phyloP scores from a whole-genome alignment of 1,140 invertebrate species.

The Chymomyza costata region DNA sequence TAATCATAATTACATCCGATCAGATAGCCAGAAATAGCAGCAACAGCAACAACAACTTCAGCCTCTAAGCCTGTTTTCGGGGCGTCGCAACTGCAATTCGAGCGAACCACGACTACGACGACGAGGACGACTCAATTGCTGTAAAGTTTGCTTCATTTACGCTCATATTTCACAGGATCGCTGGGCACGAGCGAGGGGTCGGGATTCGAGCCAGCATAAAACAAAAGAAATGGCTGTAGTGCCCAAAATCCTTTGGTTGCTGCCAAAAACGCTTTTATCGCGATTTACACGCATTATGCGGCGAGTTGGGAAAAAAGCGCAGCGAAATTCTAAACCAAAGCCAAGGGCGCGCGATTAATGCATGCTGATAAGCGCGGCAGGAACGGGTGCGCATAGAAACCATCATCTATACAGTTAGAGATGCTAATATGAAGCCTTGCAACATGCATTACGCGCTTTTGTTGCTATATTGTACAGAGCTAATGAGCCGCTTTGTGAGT shows the following conservation, averaged over 20 bases:
- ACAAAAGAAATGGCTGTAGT: conserved; percentile 44
- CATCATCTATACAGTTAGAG: too few species aligned
- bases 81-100: conserved; percentile 59
- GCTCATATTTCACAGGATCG: conserved; percentile 60
- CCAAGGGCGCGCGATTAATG: conserved; percentile 12
- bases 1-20: conserved; percentile 74
- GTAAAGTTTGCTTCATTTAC: conserved; percentile 54
- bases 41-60: conserved; percentile 12
- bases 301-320: conserved; percentile 55
- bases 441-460: too few species aligned
- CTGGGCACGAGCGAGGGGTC: neutral
- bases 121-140: conserved; percentile 36
- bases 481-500: conserved; percentile 27
- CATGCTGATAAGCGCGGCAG: neutral
- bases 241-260: conserved; percentile 51
- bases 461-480: conserved; percentile 4
- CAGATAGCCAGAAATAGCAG: conserved; percentile 51
- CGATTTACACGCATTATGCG: conserved; percentile 66
- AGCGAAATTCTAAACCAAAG: conserved; percentile 65
- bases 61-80: conserved; percentile 23
- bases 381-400: conserved; percentile 1
- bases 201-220: conserved; percentile 47
- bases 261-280: conserved; percentile 55
- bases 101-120: conserved; percentile 48
- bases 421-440: too few species aligned